These are phyloP conservation scores for Cebidichthys violaceus DNA, from an alignment of 2,113 vertebrate species.

Conservation along the genomic window DNA sequence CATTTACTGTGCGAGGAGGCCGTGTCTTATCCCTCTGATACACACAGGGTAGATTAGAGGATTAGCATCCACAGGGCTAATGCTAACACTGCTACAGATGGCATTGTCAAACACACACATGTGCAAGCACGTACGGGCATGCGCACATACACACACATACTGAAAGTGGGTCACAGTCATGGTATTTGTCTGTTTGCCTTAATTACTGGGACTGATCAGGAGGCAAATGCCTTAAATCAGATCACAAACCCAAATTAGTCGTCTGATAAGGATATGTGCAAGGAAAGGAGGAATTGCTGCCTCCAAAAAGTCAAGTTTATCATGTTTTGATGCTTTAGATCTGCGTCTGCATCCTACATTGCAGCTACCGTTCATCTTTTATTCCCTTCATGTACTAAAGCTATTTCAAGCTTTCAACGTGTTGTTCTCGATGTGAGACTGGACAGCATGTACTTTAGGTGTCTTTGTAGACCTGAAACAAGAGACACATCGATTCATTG, in stretches of 20 bases:
- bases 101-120: constrained; percentile 59
- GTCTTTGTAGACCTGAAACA: not conserved
- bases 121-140: not conserved
- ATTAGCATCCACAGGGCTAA: constrained; percentile 74
- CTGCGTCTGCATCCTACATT: not conserved
- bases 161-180: constrained; percentile 71
- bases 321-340: not conserved
- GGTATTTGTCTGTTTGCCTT: constrained; percentile 59
- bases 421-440: not conserved
- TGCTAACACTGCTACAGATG: constrained; percentile 79
- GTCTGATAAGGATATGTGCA: not conserved
- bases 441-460: not conserved
- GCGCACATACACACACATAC: constrained; percentile 7
- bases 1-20: constrained; percentile 38
- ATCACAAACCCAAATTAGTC: not conserved
- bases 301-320: not conserved
- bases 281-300: not conserved
- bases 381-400: not conserved
- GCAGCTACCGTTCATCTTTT: not conserved
- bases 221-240: constrained; percentile 33
- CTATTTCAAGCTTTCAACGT: not conserved
- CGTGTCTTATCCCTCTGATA: constrained; percentile 66
- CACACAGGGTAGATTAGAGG: constrained; percentile 79
- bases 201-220: constrained; percentile 63
- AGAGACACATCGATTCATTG: not conserved